Evolutionary conservation across 1,140 invertebrate genomes (phyloP).

Genomic region (Luehdorfia chinensis): DNA sequence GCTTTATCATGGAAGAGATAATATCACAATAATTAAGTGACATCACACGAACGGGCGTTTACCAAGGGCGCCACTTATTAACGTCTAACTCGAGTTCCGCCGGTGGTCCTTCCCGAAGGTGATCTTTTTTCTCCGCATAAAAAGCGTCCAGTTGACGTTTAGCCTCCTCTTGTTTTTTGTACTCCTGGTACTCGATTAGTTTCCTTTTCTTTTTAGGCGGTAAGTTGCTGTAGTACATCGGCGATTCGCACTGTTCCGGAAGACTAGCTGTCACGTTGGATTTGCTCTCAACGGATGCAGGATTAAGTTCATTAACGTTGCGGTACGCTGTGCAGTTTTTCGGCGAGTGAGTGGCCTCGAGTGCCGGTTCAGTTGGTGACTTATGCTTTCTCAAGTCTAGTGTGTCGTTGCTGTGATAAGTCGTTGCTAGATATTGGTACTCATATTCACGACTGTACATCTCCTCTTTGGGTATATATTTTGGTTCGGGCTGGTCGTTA

Average conservation of each 20-base stretch:
- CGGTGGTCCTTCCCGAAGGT: conserved; percentile 37
- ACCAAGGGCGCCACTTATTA: conserved; percentile 69
- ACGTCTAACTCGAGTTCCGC: conserved; percentile 45
- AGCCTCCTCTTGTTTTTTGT: conserved; percentile 70
- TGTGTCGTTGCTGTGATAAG: conserved; percentile 42
- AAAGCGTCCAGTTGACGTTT: conserved; percentile 60
- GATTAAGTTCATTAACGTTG: conserved; percentile 42
- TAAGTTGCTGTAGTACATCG: conserved; percentile 72
- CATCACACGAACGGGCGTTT: conserved; percentile 20
- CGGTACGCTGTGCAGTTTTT: conserved; percentile 30
- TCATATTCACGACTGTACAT: conserved; percentile 44
- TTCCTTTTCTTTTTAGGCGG: conserved; percentile 75
- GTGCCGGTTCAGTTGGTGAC: conserved; percentile 42
- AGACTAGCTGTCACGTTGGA: conserved; percentile 36
- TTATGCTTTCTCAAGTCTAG: conserved; percentile 64
- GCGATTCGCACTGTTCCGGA: conserved; percentile 67
- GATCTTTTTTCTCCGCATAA: conserved; percentile 57
- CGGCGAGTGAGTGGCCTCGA: conserved; percentile 25
- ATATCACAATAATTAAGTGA: conserved; percentile 57
- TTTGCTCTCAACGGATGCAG: conserved; percentile 41
- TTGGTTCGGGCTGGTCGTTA: conserved; percentile 34
- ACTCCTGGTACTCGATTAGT: conserved; percentile 71
- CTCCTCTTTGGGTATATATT: conserved; percentile 53
- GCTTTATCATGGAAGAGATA: conserved; percentile 69
- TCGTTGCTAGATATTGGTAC: conserved; percentile 41